Conservation (phyloP, 2,797 vertebrate genomes). For the Otus scops region DNA sequence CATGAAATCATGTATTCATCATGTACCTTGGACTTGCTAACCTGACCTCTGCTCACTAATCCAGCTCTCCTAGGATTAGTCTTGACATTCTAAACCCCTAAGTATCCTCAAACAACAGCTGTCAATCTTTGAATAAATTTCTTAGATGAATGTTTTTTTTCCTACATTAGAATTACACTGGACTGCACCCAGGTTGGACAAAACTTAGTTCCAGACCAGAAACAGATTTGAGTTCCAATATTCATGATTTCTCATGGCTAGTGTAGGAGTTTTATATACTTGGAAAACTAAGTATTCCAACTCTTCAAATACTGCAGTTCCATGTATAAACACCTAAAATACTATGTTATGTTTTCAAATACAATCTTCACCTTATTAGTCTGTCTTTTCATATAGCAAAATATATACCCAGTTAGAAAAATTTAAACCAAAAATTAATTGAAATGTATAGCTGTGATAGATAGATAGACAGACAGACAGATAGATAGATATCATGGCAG, state of each 20-base stretch:
- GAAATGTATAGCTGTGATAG: background rate
- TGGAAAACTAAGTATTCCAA: background rate
- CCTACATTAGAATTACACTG: background rate
- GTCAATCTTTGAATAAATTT: background rate
- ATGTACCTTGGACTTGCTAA: background rate
- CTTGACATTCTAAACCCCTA: background rate
- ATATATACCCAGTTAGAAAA: background rate
- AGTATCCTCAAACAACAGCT: background rate
- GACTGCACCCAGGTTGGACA: background rate
- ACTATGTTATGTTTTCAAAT: background rate
- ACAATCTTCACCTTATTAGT: background rate
- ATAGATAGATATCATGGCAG: background rate
- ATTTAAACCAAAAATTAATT: background rate
- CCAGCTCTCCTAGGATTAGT: background rate
- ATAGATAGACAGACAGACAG: background rate
- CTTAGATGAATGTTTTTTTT: background rate
- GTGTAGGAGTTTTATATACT: background rate
- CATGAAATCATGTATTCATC: accelerated
- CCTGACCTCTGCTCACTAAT: background rate
- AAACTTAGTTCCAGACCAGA: background rate
- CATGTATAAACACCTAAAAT: background rate
- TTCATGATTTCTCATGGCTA: background rate
- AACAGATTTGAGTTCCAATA: background rate
- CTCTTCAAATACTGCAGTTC: background rate
- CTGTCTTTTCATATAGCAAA: accelerated